Conservation (phyloP, 2,113 vertebrate genomes). For the Amia ocellicauda region DNA sequence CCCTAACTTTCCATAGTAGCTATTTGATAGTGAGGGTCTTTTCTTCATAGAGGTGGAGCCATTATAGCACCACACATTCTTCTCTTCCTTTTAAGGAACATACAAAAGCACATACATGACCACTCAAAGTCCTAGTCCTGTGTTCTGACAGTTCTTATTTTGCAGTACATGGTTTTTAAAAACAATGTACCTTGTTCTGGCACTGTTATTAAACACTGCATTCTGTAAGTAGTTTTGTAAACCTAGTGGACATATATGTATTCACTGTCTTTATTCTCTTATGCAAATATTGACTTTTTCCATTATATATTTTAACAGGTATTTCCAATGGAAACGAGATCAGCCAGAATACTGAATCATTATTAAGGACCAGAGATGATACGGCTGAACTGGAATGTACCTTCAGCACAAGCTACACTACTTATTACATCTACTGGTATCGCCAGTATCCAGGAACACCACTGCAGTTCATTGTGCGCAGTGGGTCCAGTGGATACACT, state of each 20-base stretch:
- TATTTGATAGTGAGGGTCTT: too few relatives aligned
- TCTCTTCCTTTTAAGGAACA: too few relatives aligned
- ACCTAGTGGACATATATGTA: not conserved
- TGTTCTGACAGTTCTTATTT: too few relatives aligned
- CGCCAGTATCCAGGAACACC: not conserved
- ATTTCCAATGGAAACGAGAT: not conserved
- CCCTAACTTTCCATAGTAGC: too few relatives aligned
- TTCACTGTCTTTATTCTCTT: not conserved
- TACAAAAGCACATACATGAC: too few relatives aligned
- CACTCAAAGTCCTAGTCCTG: too few relatives aligned
- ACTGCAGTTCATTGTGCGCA: not conserved
- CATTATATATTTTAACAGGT: not conserved
- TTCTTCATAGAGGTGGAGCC: too few relatives aligned
- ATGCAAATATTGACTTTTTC: not conserved
- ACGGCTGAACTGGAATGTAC: not conserved
- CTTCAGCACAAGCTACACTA: not conserved
- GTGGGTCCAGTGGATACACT: not conserved
- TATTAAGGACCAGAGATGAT: not conserved
- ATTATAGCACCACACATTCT: too few relatives aligned
- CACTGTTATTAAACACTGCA: not conserved
- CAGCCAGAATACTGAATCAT: not conserved
- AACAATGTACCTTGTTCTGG: not conserved
- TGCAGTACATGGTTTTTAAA: too few relatives aligned
- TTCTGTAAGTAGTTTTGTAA: not conserved
- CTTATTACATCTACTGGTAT: not conserved